Evolutionary conservation across 2,888 invertebrate genomes (phyloP).

Genomic region (Drosophila prolongata): DNA sequence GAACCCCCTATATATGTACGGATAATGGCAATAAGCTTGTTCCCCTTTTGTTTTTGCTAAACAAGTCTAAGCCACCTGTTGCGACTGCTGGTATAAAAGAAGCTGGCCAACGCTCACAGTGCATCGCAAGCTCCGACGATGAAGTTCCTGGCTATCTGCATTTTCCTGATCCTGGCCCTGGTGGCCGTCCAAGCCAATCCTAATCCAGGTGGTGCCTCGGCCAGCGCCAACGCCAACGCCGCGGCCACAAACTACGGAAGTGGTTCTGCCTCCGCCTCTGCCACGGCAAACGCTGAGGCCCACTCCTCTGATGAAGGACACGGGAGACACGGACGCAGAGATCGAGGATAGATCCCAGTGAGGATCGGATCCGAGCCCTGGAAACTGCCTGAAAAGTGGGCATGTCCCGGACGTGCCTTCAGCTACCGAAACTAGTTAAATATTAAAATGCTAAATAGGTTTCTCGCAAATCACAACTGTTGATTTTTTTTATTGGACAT

Average conservation of each 20-base stretch:
- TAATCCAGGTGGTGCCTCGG: slow-evolving; percentile 4
- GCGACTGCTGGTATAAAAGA: slow-evolving; percentile 30
- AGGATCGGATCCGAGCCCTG: background rate
- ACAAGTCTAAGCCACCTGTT: slow-evolving; percentile 22
- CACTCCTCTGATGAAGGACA: background rate
- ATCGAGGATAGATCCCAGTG: background rate
- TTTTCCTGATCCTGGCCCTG: slow-evolving; percentile 58
- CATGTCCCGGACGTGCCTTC: slow-evolving; percentile 24
- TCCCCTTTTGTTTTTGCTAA: slow-evolving; percentile 1
- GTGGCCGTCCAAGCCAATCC: slow-evolving; percentile 49
- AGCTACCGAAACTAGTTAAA: background rate
- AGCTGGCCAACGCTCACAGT: slow-evolving; percentile 19
- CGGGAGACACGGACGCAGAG: background rate
- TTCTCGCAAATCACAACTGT: background rate
- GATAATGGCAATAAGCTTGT: background rate
- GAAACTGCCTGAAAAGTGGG: background rate
- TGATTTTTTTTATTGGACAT: no score
- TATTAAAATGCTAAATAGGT: background rate
- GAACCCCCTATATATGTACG: slow-evolving; percentile 15
- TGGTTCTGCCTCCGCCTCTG: background rate
- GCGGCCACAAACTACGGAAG: background rate
- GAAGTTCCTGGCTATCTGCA: slow-evolving; percentile 66
- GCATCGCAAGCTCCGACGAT: slow-evolving; percentile 48
- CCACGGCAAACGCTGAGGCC: background rate
- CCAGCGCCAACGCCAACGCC: slow-evolving; percentile 22